Evolutionary conservation across 2,888 invertebrate genomes (phyloP).

Genomic region (Augiades crinisus): DNA sequence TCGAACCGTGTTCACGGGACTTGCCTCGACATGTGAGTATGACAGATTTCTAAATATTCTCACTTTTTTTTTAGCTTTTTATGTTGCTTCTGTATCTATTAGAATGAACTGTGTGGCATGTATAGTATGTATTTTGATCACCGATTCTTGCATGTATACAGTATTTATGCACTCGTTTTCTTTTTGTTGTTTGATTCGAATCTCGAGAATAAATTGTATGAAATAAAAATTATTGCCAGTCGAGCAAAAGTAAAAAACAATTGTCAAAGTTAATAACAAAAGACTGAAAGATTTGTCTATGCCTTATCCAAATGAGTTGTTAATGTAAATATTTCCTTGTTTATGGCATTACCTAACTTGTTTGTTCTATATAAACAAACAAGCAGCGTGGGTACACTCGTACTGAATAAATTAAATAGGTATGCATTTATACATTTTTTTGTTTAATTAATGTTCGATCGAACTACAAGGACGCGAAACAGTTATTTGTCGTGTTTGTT

Average conservation of each 20-base stretch:
- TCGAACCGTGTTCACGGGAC: conserved; percentile 26
- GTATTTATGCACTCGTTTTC: conserved; percentile 24
- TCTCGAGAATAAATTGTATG: not conserved
- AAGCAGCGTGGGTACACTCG: no score
- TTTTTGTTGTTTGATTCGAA: not conserved
- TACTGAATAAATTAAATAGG: no score
- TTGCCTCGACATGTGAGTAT: conserved; percentile 73
- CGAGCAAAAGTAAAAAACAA: no score
- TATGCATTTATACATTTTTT: no score
- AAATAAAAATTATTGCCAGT: no score
- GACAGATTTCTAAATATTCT: conserved; percentile 48
- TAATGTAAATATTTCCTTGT: conserved; percentile 5
- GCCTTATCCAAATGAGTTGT: not conserved
- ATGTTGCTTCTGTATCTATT: conserved; percentile 45
- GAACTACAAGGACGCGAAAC: no score
- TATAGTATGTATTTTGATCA: conserved; percentile 49
- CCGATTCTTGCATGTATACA: conserved; percentile 20
- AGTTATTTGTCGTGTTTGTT: no score
- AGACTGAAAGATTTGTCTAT: not conserved
- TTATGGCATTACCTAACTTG: not conserved
- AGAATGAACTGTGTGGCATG: conserved; percentile 78
- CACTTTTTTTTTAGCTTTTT: conserved; percentile 41
- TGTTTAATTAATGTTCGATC: no score
- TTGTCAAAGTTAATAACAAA: not conserved
- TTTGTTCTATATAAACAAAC: conserved; percentile 3